Evolutionary conservation across 37 sponge, comb jelly and placozoan species (phyloP), one percentile per base, ranked within the genome.

Genomic region (Geodia barretti): DNA sequence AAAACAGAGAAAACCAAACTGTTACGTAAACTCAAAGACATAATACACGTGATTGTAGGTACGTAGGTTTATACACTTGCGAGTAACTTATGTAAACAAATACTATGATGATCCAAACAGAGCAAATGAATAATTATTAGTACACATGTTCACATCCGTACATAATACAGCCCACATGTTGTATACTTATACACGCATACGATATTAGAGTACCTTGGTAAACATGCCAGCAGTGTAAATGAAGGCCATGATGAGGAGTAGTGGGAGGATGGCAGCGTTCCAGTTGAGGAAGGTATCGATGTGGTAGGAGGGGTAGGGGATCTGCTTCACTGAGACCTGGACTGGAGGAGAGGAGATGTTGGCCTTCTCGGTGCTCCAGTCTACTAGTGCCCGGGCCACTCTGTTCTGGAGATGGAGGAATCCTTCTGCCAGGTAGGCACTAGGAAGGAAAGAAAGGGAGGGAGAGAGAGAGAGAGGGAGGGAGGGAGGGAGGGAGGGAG

Each of bases 151-250:
- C n/a, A n/a, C n/a, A n/a, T n/a, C n/a, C n/a, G n/a, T n/a, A n/a
- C n/a, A n/a, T n/a, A n/a, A n/a, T n/a, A n/a, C n/a, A n/a, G n/a
- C n/a, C n/a, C n/a, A n/a, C n/a, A n/a, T n/a, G n/a, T n/a, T n/a
- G n/a, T n/a, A n/a, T n/a, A n/a, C n/a, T n/a, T n/a, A n/a, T n/a
- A n/a, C n/a, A n/a, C n/a, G n/a, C 60, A 59, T 14, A 20, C 14
- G 60, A 20, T 59, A 59, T 20, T 21, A 21, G 26, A 1, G 32
- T 54, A 91, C 91, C 87, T 89, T 93, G 59, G 82, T 87, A 19
- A 86, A 61, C 17, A 77, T 79, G 7, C 90, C 93, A 63, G 96
- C 96, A 71, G 94, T 88, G 91, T 89, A 93, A n/a, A 98, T 47
- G 76, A 92, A 95, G 19, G 89, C 72, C 35, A 98, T 71, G 34